Conservation (phyloP, 2,797 vertebrate species). For the Falco rusticolus region DNA sequence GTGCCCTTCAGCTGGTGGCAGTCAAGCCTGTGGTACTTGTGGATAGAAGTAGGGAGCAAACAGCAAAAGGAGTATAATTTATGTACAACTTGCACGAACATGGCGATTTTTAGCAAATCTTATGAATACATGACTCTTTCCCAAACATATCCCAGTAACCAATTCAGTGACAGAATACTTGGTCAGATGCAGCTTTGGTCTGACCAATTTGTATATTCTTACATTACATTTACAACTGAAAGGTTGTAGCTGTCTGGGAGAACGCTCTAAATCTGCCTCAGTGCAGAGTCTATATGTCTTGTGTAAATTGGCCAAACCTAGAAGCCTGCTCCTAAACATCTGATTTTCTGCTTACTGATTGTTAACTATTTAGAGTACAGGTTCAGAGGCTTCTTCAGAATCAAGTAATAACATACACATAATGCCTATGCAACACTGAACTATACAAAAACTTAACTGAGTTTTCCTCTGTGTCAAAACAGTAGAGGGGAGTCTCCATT, state of each 20-base stretch:
- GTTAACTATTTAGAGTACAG: neutral
- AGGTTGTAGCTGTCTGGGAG: neutral
- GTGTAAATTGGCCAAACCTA: neutral
- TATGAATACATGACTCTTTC: neutral
- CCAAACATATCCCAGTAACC: neutral
- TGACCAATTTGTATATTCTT: neutral
- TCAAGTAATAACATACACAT: neutral
- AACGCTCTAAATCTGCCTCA: neutral
- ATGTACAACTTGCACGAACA: fast-evolving
- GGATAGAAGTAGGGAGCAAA: neutral
- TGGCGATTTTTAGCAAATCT: neutral
- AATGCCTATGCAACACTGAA: neutral
- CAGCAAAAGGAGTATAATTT: neutral
- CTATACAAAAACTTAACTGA: neutral
- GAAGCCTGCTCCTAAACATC: neutral
- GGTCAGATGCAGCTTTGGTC: neutral
- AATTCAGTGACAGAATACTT: neutral
- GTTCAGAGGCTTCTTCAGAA: neutral
- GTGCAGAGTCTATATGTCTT: neutral
- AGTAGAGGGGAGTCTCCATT: neutral
- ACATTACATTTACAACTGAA: neutral
- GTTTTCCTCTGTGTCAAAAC: neutral
- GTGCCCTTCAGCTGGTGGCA: neutral
- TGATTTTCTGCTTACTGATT: neutral
- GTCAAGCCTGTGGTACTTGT: neutral